Evolutionary conservation across 2,797 vertebrate species (phyloP), one percentile per base, ranked within the genome.

Genomic region (Typhlichthys eigenmanni): DNA sequence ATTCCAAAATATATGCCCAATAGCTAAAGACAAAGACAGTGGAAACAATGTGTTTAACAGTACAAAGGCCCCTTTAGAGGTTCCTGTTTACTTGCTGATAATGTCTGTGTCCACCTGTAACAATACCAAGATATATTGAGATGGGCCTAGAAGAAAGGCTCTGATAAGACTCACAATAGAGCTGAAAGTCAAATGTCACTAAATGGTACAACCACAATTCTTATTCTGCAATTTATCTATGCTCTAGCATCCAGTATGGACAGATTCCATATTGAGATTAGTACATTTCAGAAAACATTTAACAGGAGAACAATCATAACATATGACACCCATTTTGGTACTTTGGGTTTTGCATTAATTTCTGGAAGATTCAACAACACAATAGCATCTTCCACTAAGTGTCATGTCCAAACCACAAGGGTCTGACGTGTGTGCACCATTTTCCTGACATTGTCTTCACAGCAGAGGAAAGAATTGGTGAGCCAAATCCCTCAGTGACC

Each of bases 361-460:
- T 61, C 69, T 51, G 10, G 9, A 50, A 17, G 62, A 58, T 47
- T 66, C 62, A 78, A 72, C 4, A 2, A 84, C 72, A 92, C 87
- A 91, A 92, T 82, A 56, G 81, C 73, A 68, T 77, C 74, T 85
- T 87, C 87, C 66, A 77, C 78, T 86, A 83, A 80, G 80, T 76
- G 83, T 80, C 85, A 66, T 58, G 71, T 84, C 64, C 79, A 66
- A 74, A 63, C 69, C 75, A 87, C 62, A 74, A 79, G 58, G 66
- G 55, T 79, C 56, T 74, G 58, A 71, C 66, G 78, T 88, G 76
- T 74, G 87, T 66, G 82, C 73, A 79, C 64, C 60, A 58, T 81
- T 84, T 93, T 92, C 92, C 91, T 92, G 69, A 84, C 80, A 91
- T 92, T 92, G 91, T 74, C 12, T 68, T 71, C 78, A 82, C 74